phyloP scores from a whole-genome alignment of 2,113 vertebrate species.

The Mustela lutreola region DNA sequence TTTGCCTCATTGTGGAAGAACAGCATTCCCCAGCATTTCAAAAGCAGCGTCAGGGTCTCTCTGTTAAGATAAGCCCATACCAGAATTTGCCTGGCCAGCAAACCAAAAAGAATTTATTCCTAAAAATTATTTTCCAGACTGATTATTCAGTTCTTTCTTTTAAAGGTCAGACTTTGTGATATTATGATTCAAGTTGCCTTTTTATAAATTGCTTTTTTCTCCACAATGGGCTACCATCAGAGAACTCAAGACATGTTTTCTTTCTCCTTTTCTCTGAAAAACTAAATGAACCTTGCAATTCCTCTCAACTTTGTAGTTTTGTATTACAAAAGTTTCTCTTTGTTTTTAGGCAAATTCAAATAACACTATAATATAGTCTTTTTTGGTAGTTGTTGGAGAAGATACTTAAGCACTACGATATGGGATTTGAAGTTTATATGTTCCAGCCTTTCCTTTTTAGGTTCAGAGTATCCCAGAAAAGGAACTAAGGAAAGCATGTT shows the following conservation, averaged over 20 bases:
- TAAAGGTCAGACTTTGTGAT: constrained; percentile 66
- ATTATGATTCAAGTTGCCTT: constrained; percentile 52
- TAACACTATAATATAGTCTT: not conserved
- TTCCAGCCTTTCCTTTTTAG: not conserved
- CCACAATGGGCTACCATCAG: not conserved
- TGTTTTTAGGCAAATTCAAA: constrained; percentile 5
- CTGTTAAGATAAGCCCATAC: not conserved
- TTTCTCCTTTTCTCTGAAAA: constrained; percentile 54
- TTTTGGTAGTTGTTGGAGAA: not conserved
- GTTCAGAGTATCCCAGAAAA: not conserved
- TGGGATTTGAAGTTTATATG: not conserved
- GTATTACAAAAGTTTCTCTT: constrained; percentile 12
- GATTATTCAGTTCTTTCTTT: constrained; percentile 50
- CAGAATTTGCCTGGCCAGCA: not conserved
- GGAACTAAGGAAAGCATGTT: not conserved
- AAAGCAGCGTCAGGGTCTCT: not conserved
- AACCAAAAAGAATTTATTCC: constrained; percentile 13
- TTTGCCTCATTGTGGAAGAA: not conserved
- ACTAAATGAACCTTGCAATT: constrained; percentile 59
- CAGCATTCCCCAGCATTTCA: not conserved
- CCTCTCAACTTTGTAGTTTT: constrained; percentile 48
- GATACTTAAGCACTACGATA: not conserved
- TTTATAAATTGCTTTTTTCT: constrained; percentile 49
- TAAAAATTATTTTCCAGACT: constrained; percentile 58
- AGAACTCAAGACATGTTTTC: constrained; percentile 16